Evolutionary conservation across 2,797 vertebrate species (phyloP).

Genomic region (Mormyrops attenuatus): DNA sequence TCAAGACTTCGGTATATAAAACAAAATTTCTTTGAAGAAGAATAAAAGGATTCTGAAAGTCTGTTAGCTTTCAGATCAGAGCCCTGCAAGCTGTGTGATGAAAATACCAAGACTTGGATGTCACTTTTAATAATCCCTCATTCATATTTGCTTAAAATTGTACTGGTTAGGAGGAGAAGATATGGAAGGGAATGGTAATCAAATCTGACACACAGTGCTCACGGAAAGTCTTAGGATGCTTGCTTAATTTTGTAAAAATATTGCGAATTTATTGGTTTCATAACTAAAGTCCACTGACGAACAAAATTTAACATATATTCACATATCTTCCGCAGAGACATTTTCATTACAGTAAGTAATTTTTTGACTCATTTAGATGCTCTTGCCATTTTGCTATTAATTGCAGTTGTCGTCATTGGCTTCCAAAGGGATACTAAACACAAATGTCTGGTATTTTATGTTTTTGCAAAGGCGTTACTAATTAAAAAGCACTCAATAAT

Average conservation of each 20-base stretch:
- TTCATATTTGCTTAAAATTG: background rate
- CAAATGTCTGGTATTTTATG: background rate
- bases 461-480: background rate
- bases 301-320: background rate
- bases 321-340: background rate
- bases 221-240: background rate
- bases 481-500: background rate
- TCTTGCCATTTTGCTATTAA: background rate
- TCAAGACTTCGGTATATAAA: background rate
- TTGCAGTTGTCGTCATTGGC: background rate
- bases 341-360: background rate
- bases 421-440: background rate
- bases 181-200: background rate
- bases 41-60: conserved; percentile 14
- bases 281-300: background rate
- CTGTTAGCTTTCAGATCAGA: background rate
- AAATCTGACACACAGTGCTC: background rate
- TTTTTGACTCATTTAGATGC: background rate
- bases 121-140: background rate
- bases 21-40: conserved; percentile 11
- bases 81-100: background rate
- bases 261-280: background rate
- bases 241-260: background rate
- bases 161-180: background rate
- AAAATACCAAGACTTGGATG: background rate